Percentiles rank a stretch among this genome's conserved stretches.
These are phyloP conservation scores for Luidia sarsii DNA, from an alignment of 53 echinoderm and acorn worm genomes.

Conservation along the genomic window DNA sequence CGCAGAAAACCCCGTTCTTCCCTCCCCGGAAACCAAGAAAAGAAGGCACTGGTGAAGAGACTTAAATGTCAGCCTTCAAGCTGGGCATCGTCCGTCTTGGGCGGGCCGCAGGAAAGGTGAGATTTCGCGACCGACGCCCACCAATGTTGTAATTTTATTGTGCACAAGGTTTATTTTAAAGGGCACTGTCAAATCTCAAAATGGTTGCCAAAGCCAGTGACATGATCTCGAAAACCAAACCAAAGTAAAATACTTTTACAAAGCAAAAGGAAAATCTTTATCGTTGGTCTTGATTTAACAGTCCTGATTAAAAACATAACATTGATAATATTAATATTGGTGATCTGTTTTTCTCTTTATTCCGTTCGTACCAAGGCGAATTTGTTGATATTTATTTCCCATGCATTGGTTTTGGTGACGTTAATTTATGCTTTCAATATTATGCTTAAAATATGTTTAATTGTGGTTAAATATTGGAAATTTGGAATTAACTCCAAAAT, in stretches of 20 bases:
- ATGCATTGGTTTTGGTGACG: too few relatives aligned
- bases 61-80: slow-evolving; percentile 67
- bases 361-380: background rate
- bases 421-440: too few relatives aligned
- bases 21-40: background rate
- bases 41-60: background rate
- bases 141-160: background rate
- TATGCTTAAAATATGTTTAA: too few relatives aligned
- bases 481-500: too few relatives aligned
- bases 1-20: background rate
- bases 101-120: slow-evolving; percentile 72
- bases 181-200: slow-evolving; percentile 1
- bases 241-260: too few relatives aligned
- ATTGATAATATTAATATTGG: background rate
- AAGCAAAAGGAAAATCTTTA: too few relatives aligned
- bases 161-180: background rate
- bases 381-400: too few relatives aligned
- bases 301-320: too few relatives aligned
- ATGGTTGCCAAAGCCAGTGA: too few relatives aligned
- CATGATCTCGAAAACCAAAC: too few relatives aligned
- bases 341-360: background rate
- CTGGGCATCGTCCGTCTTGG: slow-evolving; percentile 72
- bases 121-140: slow-evolving; percentile 48
- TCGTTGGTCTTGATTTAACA: too few relatives aligned
- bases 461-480: too few relatives aligned